These are phyloP conservation scores for Calyptomena viridis DNA, from an alignment of 2,113 vertebrate species.

Conservation along the genomic window DNA sequence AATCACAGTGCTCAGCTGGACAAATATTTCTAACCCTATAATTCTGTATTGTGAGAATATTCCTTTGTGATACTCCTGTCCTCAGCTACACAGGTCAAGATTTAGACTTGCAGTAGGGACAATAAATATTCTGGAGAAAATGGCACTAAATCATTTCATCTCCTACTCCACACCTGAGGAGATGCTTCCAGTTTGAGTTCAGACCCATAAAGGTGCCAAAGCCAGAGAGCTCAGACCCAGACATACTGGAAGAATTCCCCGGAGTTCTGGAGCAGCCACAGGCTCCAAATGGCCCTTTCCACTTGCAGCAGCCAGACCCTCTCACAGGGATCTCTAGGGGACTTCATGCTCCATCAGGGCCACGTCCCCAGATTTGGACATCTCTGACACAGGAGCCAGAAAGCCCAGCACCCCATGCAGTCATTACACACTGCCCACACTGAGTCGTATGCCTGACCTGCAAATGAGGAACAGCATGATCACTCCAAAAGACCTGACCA, in stretches of 20 bases:
- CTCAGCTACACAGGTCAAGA: background rate
- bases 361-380: accelerated
- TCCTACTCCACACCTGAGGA: background rate
- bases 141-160: background rate
- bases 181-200: background rate
- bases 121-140: background rate
- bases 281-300: background rate
- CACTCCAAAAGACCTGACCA: background rate
- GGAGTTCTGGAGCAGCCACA: background rate
- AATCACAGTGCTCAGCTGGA: background rate
- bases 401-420: background rate
- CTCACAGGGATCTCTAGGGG: background rate
- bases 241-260: background rate
- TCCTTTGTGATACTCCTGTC: background rate
- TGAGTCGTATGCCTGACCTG: background rate
- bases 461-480: background rate
- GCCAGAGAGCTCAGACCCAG: background rate
- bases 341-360: background rate
- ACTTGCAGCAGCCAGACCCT: background rate
- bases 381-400: background rate
- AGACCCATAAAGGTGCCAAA: background rate
- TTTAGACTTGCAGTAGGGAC: background rate
- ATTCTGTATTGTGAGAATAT: background rate
- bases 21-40: background rate
- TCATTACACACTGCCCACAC: background rate